A percentile compares a stretch with the other conserved stretches of the same genome.
phyloP scores from a whole-genome alignment of 2,113 vertebrate genomes.

The Charina bottae region DNA sequence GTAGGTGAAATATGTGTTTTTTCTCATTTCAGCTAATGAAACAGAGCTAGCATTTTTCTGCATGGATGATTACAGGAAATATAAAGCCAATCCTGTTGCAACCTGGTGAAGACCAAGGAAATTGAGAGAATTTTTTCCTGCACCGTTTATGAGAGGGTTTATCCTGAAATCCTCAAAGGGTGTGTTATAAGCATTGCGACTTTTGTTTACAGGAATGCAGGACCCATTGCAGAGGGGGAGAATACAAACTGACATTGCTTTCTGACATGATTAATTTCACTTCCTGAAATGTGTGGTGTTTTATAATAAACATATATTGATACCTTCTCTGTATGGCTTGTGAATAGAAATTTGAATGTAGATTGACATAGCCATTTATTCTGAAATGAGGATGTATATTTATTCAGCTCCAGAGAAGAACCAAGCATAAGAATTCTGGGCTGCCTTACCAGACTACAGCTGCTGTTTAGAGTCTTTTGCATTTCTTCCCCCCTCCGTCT shows the following conservation, averaged over 20 bases:
- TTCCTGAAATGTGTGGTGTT: not conserved
- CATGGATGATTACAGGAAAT: slow-evolving; percentile 85
- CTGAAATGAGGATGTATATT: slow-evolving; percentile 42
- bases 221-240: not conserved
- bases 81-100: slow-evolving; percentile 84
- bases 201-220: slow-evolving; percentile 60
- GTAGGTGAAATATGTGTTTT: slow-evolving; percentile 48
- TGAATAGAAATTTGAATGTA: not conserved
- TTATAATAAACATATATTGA: not conserved
- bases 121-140: slow-evolving; percentile 37
- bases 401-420: slow-evolving; percentile 42
- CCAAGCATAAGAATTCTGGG: not conserved
- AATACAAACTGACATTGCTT: slow-evolving; percentile 7
- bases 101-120: slow-evolving; percentile 73
- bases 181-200: slow-evolving; percentile 58
- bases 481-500: not conserved
- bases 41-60: slow-evolving; percentile 93
- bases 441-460: not conserved
- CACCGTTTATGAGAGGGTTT: slow-evolving; percentile 70
- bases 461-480: not conserved
- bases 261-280: not conserved
- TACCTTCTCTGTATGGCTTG: not conserved
- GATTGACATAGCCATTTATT: slow-evolving; percentile 32
- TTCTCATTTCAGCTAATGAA: slow-evolving; percentile 82
- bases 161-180: slow-evolving; percentile 72